Conservation (phyloP, 2,113 vertebrate species). For the Phyllostomus discolor region DNA sequence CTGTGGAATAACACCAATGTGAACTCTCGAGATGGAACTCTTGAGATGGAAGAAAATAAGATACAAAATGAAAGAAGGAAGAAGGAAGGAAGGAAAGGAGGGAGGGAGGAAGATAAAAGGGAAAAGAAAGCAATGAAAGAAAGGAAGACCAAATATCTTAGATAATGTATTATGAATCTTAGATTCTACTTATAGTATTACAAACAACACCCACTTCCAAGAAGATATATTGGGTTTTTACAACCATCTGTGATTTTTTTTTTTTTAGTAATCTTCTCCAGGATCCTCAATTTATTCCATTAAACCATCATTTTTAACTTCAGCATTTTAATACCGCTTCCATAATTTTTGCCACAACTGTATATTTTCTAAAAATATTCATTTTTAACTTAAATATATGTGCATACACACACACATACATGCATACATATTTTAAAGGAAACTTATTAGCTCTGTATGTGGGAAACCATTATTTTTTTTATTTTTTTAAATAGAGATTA, state of each 20-base stretch:
- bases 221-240: not conserved
- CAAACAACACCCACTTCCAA: not conserved
- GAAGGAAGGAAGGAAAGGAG: rapidly evolving
- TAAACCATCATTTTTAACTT: not conserved
- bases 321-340: not conserved
- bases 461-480: not conserved
- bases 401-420: not conserved
- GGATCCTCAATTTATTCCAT: not conserved
- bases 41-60: not conserved
- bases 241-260: not conserved
- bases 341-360: not conserved
- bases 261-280: not conserved
- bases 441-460: not conserved
- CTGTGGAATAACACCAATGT: not conserved
- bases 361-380: not conserved
- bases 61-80: not conserved
- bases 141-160: not conserved
- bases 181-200: not conserved
- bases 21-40: not conserved
- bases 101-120: not conserved
- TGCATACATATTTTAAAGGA: not conserved
- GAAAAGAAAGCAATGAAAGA: not conserved
- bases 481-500: not conserved
- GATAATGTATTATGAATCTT: not conserved
- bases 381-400: not conserved